Evolutionary conservation across 2,113 vertebrate species (phyloP).

Genomic region (Pithys albifrons): DNA sequence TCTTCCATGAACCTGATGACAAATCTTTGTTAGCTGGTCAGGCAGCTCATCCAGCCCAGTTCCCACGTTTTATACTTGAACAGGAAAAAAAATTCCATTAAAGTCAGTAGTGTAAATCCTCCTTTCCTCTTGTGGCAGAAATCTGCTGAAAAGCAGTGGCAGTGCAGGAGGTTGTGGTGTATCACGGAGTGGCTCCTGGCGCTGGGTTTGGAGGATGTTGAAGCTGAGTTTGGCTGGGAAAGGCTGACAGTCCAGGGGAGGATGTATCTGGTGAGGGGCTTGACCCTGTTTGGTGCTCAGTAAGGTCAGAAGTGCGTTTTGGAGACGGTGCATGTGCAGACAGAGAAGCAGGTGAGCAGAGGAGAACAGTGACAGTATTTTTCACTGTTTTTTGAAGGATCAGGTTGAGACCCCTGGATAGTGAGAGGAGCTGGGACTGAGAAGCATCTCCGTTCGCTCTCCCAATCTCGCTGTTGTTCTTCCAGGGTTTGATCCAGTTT

Average conservation of each 20-base stretch:
- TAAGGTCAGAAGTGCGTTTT: background rate
- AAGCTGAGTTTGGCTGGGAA: background rate
- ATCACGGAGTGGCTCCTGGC: accelerated
- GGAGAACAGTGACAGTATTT: background rate
- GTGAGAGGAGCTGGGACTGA: background rate
- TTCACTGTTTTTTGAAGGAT: background rate
- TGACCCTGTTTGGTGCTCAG: background rate
- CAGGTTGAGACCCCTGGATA: background rate
- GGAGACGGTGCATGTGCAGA: background rate
- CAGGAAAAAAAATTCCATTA: background rate
- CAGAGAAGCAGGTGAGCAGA: background rate
- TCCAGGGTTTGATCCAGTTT: accelerated
- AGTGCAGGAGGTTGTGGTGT: background rate
- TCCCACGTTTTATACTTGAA: background rate
- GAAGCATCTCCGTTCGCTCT: background rate
- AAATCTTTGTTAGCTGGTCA: constrained; percentile 54
- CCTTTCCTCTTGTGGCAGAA: background rate
- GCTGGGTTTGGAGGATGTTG: accelerated
- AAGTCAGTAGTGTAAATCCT: background rate
- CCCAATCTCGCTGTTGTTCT: background rate
- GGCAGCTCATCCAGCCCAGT: constrained; percentile 24
- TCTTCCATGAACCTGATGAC: constrained; percentile 55
- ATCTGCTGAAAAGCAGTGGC: background rate
- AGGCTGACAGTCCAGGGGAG: background rate
- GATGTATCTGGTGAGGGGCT: background rate